These are phyloP conservation scores for Haliclona indistincta DNA, from an alignment of 37 sponge, comb jelly and placozoan species.

Conservation along the genomic window DNA sequence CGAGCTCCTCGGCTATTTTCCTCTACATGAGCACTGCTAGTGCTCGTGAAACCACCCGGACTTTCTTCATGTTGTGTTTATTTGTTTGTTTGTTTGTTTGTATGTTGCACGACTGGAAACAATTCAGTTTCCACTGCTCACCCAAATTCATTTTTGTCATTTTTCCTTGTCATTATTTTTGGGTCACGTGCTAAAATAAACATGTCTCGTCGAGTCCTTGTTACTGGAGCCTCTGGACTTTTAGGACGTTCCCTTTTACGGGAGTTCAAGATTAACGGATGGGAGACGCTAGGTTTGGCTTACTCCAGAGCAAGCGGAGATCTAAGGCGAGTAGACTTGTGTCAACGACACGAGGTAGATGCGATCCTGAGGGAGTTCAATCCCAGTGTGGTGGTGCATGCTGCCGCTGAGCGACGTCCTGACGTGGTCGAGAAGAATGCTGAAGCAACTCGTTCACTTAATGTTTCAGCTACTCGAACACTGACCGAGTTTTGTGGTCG, in stretches of 20 bases:
- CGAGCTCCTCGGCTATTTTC: no score
- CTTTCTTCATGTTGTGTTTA: no score
- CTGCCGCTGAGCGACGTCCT: slow-evolving; percentile 91
- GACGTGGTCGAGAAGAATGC: slow-evolving; percentile 72
- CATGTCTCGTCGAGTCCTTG: slow-evolving; percentile 63
- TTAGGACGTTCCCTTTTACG: slow-evolving; percentile 62
- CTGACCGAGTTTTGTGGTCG: slow-evolving; percentile 46
- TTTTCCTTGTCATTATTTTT: no score
- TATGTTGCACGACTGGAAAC: no score
- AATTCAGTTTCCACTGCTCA: no score
- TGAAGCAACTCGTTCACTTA: slow-evolving; percentile 41
- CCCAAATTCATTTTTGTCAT: no score
- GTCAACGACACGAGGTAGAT: slow-evolving; percentile 43
- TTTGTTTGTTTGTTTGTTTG: no score
- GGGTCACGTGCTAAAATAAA: no score
- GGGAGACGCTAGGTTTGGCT: slow-evolving; percentile 72
- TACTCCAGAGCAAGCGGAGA: slow-evolving; percentile 60
- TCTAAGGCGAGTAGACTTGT: slow-evolving; percentile 64
- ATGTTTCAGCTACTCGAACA: slow-evolving; percentile 59
- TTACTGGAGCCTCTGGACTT: slow-evolving; percentile 93
- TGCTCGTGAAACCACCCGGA: no score
- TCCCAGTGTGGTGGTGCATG: slow-evolving; percentile 75
- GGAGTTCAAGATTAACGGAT: slow-evolving; percentile 40
- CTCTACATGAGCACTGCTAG: no score
- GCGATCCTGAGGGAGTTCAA: slow-evolving; percentile 43